These are phyloP conservation scores for Apostichopus parvimensis DNA, from an alignment of 35 echinoderm and acorn worm species.

Conservation along the genomic window DNA sequence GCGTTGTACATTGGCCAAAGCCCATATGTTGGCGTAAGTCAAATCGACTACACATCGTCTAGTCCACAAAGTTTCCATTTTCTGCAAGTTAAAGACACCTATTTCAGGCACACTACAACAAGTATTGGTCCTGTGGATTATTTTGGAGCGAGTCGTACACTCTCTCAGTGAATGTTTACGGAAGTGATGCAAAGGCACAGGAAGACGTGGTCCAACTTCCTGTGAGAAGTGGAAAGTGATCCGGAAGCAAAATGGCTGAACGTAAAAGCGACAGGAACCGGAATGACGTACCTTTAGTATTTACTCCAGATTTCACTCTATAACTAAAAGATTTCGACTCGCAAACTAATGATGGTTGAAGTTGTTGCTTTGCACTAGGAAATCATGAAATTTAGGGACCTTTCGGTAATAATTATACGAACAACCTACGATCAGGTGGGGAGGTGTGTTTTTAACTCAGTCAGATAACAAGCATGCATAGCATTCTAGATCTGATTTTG, in stretches of 20 bases:
- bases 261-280: constrained; percentile 17
- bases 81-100: neutral
- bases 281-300: constrained; percentile 18
- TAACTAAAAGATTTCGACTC: neutral
- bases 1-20: too few species aligned
- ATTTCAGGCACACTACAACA: too few species aligned
- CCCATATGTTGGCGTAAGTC: too few species aligned
- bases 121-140: too few species aligned
- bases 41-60: neutral
- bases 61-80: neutral
- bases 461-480: too few species aligned
- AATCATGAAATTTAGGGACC: too few species aligned
- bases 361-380: too few species aligned
- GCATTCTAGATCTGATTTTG: too few species aligned
- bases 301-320: neutral
- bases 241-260: constrained; percentile 46
- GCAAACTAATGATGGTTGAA: neutral
- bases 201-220: constrained; percentile 30
- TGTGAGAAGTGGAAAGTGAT: constrained; percentile 23
- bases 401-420: too few species aligned
- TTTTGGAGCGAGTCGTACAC: neutral
- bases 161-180: neutral
- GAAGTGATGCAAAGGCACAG: constrained; percentile 38
- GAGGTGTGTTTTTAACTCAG: too few species aligned
- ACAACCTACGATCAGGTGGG: too few species aligned